phyloP scores from a whole-genome alignment of 2,113 vertebrate species.

The Todiramphus saurophagus region DNA sequence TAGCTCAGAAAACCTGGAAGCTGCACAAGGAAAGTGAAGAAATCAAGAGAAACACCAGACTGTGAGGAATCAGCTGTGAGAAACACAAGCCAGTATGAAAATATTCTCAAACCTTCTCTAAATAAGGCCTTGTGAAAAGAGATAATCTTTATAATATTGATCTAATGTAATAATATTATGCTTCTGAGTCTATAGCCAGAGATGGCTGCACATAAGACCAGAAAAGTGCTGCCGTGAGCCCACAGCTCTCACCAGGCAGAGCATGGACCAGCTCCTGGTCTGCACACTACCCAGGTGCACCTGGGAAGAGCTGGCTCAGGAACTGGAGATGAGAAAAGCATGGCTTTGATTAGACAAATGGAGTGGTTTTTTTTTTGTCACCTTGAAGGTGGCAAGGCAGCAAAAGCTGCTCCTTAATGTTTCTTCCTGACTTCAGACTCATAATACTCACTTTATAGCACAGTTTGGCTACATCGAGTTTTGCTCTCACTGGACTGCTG shows the following conservation, averaged over 20 bases:
- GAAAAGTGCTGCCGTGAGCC: not conserved
- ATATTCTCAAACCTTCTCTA: not conserved
- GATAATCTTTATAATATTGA: not conserved
- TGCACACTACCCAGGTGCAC: not conserved
- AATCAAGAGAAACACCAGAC: not conserved
- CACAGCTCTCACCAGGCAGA: not conserved
- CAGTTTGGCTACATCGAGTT: not conserved
- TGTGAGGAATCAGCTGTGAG: not conserved
- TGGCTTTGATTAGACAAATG: not conserved
- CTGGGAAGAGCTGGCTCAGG: not conserved
- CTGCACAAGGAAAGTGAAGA: not conserved
- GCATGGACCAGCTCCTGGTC: rapidly evolving
- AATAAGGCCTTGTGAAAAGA: not conserved
- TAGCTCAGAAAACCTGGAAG: conserved; percentile 14
- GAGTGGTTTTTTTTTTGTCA: not conserved
- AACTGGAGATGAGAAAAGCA: not conserved
- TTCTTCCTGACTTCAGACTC: not conserved
- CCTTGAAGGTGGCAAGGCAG: not conserved
- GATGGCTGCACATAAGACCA: not conserved
- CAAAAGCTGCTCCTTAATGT: not conserved
- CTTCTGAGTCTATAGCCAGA: not conserved
- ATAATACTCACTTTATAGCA: not conserved
- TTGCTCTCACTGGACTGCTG: not conserved
- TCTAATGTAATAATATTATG: not conserved
- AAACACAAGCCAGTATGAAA: not conserved